phyloP scores from a whole-genome alignment of 2,797 vertebrate genomes.

The Pteronotus mesoamericanus region DNA sequence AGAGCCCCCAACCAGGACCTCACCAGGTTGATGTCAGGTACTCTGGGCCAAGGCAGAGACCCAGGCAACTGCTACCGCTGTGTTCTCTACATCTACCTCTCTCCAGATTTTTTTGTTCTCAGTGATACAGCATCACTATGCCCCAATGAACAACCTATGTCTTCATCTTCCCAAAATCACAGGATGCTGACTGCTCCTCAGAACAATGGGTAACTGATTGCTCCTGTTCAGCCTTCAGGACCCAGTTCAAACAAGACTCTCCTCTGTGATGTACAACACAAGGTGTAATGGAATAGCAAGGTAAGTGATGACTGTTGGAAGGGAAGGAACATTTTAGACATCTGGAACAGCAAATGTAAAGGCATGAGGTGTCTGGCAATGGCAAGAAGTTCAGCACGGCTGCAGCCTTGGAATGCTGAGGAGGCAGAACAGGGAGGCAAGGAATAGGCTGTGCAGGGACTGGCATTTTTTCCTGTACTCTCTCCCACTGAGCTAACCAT shows the following conservation, averaged over 20 bases:
- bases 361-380: background rate
- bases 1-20: background rate
- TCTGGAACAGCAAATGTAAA: background rate
- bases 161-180: background rate
- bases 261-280: background rate
- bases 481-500: background rate
- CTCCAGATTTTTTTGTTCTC: background rate
- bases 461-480: background rate
- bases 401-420: background rate
- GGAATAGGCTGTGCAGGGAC: background rate
- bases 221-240: background rate
- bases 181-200: background rate
- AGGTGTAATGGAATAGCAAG: background rate
- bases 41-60: background rate
- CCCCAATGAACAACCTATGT: background rate
- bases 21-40: background rate
- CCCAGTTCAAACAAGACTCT: background rate
- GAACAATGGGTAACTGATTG: background rate
- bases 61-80: background rate
- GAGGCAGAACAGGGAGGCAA: background rate
- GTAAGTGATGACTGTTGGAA: background rate
- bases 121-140: background rate
- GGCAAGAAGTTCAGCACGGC: background rate
- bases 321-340: background rate
- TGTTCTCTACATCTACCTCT: background rate